Evolutionary conservation across 1,140 invertebrate genomes (phyloP).

Genomic region (Schlechtendalia chinensis): DNA sequence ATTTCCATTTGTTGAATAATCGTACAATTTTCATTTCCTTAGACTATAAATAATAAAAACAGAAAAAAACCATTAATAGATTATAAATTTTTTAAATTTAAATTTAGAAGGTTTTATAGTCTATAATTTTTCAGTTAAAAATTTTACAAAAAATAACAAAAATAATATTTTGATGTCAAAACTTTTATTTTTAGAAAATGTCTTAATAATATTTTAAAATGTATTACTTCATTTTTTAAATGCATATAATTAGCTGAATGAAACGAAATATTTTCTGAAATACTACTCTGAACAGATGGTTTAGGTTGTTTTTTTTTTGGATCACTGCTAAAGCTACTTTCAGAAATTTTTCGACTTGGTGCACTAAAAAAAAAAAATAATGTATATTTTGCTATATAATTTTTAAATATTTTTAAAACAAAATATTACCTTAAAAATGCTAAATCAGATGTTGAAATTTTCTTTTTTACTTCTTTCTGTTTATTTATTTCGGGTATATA

Average conservation of each 20-base stretch:
- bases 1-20: slow-evolving; percentile 42
- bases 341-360: slow-evolving; percentile 49
- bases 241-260: slow-evolving; percentile 44
- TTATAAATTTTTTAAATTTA: too few relatives aligned
- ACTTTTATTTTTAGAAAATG: background rate
- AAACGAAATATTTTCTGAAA: slow-evolving; percentile 46
- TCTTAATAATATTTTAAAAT: background rate
- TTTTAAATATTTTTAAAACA: background rate
- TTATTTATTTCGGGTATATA: slow-evolving; percentile 46
- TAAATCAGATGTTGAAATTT: slow-evolving; percentile 55
- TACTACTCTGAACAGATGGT: slow-evolving; percentile 49
- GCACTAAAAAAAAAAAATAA: slow-evolving; percentile 26
- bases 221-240: slow-evolving; percentile 43
- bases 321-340: slow-evolving; percentile 43
- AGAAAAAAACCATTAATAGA: background rate
- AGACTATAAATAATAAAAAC: slow-evolving; percentile 13
- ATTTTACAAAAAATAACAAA: too few relatives aligned
- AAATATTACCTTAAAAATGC: slow-evolving; percentile 46
- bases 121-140: too few relatives aligned
- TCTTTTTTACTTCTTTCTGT: slow-evolving; percentile 59
- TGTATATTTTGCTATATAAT: background rate
- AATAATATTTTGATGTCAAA: background rate
- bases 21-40: slow-evolving; percentile 38
- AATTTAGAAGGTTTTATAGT: too few relatives aligned
- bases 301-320: slow-evolving; percentile 32